Percentiles rank a stretch among this genome's conserved stretches.
Conservation (phyloP, 2,113 vertebrate genomes). For the Penelope pileata region DNA sequence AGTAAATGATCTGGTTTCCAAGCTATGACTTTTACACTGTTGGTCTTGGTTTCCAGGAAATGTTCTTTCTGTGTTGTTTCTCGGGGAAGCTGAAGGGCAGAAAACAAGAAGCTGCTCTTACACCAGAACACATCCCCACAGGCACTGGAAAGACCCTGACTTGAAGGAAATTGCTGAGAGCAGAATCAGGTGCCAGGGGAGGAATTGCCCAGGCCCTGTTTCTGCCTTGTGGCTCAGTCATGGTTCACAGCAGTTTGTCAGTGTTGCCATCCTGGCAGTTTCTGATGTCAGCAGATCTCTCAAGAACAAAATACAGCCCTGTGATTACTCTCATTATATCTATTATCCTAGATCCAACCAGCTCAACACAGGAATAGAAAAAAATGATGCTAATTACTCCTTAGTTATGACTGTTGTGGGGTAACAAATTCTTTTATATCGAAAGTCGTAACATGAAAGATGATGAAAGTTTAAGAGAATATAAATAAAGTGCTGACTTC, state of each 20-base stretch:
- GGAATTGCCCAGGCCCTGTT: not conserved
- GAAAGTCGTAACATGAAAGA: not conserved
- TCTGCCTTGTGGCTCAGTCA: not conserved
- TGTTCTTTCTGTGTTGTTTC: not conserved
- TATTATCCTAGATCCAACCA: conserved; percentile 1
- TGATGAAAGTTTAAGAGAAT: not conserved
- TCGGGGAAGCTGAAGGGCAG: not conserved
- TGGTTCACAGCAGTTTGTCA: not conserved
- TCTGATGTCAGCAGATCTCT: not conserved
- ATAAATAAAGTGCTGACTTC: not conserved
- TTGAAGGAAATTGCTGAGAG: not conserved
- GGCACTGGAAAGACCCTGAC: not conserved
- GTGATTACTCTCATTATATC: conserved; percentile 18
- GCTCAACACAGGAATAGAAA: not conserved
- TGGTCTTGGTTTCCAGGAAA: not conserved
- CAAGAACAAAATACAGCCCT: not conserved
- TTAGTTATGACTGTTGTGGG: not conserved
- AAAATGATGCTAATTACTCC: not conserved
- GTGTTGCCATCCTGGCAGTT: not conserved
- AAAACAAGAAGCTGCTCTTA: not conserved
- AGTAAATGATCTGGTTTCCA: not conserved
- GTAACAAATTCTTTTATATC: not conserved
- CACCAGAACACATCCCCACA: not conserved
- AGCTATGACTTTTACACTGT: not conserved
- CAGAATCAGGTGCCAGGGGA: not conserved